Evolutionary conservation across 2,888 invertebrate species (phyloP).

Genomic region (Rapana venosa): DNA sequence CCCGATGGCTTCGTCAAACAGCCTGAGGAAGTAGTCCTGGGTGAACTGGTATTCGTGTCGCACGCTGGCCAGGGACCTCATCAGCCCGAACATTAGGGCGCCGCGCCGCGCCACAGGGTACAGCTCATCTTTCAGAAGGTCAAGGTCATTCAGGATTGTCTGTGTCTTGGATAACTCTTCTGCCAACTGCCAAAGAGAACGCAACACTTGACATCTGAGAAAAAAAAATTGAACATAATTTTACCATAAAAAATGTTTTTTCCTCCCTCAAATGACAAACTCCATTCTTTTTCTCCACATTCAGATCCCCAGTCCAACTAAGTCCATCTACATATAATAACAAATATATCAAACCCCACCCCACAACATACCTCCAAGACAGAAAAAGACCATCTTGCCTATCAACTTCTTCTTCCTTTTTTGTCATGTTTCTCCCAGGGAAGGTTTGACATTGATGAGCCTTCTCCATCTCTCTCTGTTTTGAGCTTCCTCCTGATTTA

Average conservation of each 20-base stretch:
- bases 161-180: conserved; percentile 65
- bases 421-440: too few species aligned
- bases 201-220: background rate
- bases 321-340: background rate
- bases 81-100: conserved; percentile 73
- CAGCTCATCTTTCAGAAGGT: conserved; percentile 73
- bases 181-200: conserved; percentile 59
- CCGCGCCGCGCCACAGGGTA: conserved; percentile 74
- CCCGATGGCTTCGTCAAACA: conserved; percentile 77
- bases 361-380: background rate
- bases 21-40: conserved; percentile 71
- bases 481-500: too few species aligned
- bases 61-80: conserved; percentile 69
- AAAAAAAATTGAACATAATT: background rate
- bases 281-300: too few species aligned
- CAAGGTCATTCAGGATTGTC: conserved; percentile 69
- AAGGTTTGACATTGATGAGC: too few species aligned
- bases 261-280: background rate
- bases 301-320: background rate
- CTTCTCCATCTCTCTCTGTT: too few species aligned
- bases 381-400: too few species aligned
- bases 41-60: conserved; percentile 76
- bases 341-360: background rate
- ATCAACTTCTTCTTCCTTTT: too few species aligned
- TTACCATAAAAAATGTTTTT: background rate